Conservation (phyloP, 1,140 invertebrate genomes). For the Diachasmimorpha longicaudata region DNA sequence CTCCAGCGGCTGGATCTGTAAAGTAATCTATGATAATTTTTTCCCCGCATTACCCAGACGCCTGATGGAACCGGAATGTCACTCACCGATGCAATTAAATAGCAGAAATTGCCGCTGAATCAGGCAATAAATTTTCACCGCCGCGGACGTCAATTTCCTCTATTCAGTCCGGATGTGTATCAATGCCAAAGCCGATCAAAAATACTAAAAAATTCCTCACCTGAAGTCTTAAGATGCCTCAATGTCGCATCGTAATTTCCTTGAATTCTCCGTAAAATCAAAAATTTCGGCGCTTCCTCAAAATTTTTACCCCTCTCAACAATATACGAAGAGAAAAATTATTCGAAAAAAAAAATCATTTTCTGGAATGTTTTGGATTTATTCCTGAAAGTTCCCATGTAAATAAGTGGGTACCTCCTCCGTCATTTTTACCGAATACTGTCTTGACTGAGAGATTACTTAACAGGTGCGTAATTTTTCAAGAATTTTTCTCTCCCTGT, state of each 20-base stretch:
- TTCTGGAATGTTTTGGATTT: no score
- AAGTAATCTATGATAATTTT: not conserved
- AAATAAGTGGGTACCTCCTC: no score
- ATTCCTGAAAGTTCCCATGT: no score
- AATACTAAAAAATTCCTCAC: not conserved
- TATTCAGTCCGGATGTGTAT: slow-evolving; percentile 12
- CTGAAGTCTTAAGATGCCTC: no score
- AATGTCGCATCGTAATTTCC: no score
- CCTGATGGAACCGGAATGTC: not conserved
- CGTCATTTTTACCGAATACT: no score
- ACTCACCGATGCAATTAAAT: slow-evolving; percentile 30
- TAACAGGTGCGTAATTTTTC: not conserved
- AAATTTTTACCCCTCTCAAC: no score
- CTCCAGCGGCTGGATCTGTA: not conserved
- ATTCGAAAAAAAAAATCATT: no score
- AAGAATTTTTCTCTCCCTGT: not conserved
- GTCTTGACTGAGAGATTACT: no score
- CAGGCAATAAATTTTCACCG: slow-evolving; percentile 28
- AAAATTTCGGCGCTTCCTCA: no score
- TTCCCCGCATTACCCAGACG: not conserved
- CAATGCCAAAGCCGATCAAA: slow-evolving; percentile 19
- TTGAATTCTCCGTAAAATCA: no score
- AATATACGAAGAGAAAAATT: no score
- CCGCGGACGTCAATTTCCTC: slow-evolving; percentile 6
- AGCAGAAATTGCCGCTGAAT: slow-evolving; percentile 26